Conservation (phyloP, 2,888 invertebrate species). For the Phasia obesa region DNA sequence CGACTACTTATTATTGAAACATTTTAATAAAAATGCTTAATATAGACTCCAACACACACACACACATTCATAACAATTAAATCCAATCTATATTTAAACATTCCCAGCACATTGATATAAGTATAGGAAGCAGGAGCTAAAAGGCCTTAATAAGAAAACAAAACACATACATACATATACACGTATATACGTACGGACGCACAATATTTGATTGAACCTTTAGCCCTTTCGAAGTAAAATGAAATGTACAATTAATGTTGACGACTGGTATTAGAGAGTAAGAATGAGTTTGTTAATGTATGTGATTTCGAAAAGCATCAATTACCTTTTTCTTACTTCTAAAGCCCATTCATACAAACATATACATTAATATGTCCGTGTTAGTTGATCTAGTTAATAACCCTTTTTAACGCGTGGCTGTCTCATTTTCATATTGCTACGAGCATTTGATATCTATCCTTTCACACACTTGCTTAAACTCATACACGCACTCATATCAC, state of each 20-base stretch:
- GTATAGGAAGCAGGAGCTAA: slow-evolving; percentile 25
- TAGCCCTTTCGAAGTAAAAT: slow-evolving; percentile 36
- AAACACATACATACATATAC: slow-evolving; percentile 43
- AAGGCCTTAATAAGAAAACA: slow-evolving; percentile 66
- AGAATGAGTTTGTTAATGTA: slow-evolving; percentile 22
- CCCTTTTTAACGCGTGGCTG: slow-evolving; percentile 80
- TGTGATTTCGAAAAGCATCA: slow-evolving; percentile 65
- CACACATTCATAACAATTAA: slow-evolving; percentile 28
- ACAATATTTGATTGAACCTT: slow-evolving; percentile 73
- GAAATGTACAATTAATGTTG: slow-evolving; percentile 47
- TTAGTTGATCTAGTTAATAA: slow-evolving; percentile 80
- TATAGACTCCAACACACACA: slow-evolving; percentile 7
- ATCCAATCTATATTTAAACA: slow-evolving; percentile 58
- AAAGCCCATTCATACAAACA: slow-evolving; percentile 20
- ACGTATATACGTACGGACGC: slow-evolving; percentile 42
- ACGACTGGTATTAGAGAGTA: slow-evolving; percentile 33
- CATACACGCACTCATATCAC: slow-evolving; percentile 10
- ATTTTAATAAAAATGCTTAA: slow-evolving; percentile 66
- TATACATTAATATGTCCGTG: slow-evolving; percentile 22
- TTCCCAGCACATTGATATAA: slow-evolving; percentile 16
- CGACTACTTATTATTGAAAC: slow-evolving; percentile 70
- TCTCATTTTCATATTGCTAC: slow-evolving; percentile 67
- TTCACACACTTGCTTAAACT: slow-evolving; percentile 47
- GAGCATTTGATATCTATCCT: slow-evolving; percentile 32
- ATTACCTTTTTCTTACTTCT: slow-evolving; percentile 50